These are phyloP conservation scores for Cheilosia urbana DNA, from an alignment of 2,888 invertebrate species.

Conservation along the genomic window DNA sequence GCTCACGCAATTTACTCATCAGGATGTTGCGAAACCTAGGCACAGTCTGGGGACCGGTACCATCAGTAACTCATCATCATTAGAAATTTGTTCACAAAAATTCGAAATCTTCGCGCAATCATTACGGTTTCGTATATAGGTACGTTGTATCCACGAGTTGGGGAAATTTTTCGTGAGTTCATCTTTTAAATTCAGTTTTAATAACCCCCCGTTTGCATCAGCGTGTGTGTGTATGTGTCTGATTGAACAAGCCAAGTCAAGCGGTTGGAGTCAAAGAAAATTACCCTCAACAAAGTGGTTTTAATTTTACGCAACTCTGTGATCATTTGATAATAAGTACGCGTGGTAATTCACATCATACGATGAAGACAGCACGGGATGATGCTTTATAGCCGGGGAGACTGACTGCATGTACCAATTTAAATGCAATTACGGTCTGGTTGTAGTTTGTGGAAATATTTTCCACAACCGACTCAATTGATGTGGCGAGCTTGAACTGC, in stretches of 20 bases:
- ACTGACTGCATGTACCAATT: constrained; percentile 64
- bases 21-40: constrained; percentile 54
- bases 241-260: constrained; percentile 28
- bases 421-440: constrained; percentile 61
- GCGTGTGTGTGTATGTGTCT: constrained; percentile 13
- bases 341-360: constrained; percentile 42
- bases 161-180: constrained; percentile 50
- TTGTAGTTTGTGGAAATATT: constrained; percentile 15
- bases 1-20: constrained; percentile 72
- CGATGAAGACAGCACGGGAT: constrained; percentile 41
- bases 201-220: constrained; percentile 35
- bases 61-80: constrained; percentile 75
- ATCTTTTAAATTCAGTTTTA: constrained; percentile 72
- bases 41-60: constrained; percentile 58
- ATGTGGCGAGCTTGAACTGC: constrained; percentile 7
- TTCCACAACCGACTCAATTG: constrained; percentile 28
- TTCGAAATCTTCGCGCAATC: constrained; percentile 39
- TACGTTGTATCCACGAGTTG: constrained; percentile 9
- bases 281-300: constrained; percentile 60
- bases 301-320: constrained; percentile 71
- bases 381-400: constrained; percentile 32
- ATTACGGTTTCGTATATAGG: constrained; percentile 25
- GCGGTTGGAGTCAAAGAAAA: constrained; percentile 43
- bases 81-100: constrained; percentile 63
- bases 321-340: constrained; percentile 60